Evolutionary conservation across 2,797 vertebrate species (phyloP).

Genomic region (Petrocephalus sullivani): DNA sequence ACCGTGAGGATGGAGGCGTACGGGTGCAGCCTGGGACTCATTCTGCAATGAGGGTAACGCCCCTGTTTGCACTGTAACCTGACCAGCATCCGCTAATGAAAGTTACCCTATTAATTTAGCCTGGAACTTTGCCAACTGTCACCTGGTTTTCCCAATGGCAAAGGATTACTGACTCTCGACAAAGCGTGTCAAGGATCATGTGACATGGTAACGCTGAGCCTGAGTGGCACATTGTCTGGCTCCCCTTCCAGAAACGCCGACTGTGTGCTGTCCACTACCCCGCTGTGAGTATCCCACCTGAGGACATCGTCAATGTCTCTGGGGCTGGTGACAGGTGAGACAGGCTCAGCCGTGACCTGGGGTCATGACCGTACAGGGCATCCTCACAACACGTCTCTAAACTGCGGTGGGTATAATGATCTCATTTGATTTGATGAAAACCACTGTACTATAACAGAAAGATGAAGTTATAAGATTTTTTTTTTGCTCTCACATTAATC

Average conservation of each 20-base stretch:
- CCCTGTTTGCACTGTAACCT: conserved; percentile 4
- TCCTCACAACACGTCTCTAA: not conserved
- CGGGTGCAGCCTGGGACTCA: conserved; percentile 53
- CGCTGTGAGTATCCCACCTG: conserved; percentile 52
- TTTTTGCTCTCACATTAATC: not conserved
- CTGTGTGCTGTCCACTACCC: conserved; percentile 77
- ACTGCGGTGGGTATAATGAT: not conserved
- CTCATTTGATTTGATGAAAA: not conserved
- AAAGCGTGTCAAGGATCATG: not conserved
- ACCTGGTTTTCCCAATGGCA: not conserved
- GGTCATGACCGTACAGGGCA: not conserved
- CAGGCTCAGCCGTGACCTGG: not conserved
- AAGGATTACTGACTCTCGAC: not conserved
- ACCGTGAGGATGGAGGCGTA: conserved; percentile 56
- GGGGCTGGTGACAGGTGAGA: conserved; percentile 84
- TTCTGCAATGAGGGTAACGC: conserved; percentile 39
- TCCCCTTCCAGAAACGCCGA: conserved; percentile 48
- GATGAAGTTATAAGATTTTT: not conserved
- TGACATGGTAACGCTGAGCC: not conserved
- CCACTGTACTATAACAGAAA: not conserved
- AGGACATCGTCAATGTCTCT: conserved; percentile 75
- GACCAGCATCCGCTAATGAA: not conserved
- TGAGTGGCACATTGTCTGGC: not conserved
- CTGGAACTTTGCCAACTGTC: not conserved
- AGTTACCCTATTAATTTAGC: not conserved